Base-by-base conservation (phyloP, 1,140 invertebrate genomes). In the Eumaeus atala region DNA sequence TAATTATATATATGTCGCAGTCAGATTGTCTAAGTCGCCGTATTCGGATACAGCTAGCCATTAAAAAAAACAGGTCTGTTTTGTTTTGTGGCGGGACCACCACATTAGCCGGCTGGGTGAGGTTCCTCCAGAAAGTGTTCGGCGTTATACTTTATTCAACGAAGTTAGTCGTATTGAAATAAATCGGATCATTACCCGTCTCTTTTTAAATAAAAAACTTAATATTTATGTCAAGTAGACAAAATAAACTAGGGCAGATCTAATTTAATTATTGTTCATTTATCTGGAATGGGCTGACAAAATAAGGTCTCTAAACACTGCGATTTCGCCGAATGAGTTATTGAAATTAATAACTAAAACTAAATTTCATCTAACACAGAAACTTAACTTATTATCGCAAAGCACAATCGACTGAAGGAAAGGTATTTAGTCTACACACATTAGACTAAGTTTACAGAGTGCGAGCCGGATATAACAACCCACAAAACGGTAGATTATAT, bases 351-450 rank as follows among this genome's bases (percentile, higher is more conserved):
- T 66, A 70, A 67, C 63, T 64, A 66, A 65, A 64, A 63, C 57
- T 66, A 62, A 60, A 53, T 67, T 61, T 44, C 28, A 51, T 9
- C 14, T 52, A 54, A 56, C 35, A 17, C 21, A 54, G 56, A 56
- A 72, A 50, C 67, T 72, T 70, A 72, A 61, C 42, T 61, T 64
- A 72, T 61, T 67, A 72, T 70, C 70, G 70, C 70, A 62, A 63
- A 60, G 51, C 44, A 37, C 49, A 37, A 35, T 49, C 6, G 6
- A 3, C 6, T 28, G 42, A 48, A 55, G 62, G 60, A 65, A 68
- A 65, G 51, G 50, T 42, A 54, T 42, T 52, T 14, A 37, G 11
- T 53, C 21, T 21, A 53, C 51, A 44, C 40, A 44, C 40, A 44
- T 9, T 44, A 16, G 12, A 16, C 40, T 44, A 44, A 44, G 40